Evolutionary conservation across 2,797 vertebrate species (phyloP).

Genomic region (Podarcis siculus): DNA sequence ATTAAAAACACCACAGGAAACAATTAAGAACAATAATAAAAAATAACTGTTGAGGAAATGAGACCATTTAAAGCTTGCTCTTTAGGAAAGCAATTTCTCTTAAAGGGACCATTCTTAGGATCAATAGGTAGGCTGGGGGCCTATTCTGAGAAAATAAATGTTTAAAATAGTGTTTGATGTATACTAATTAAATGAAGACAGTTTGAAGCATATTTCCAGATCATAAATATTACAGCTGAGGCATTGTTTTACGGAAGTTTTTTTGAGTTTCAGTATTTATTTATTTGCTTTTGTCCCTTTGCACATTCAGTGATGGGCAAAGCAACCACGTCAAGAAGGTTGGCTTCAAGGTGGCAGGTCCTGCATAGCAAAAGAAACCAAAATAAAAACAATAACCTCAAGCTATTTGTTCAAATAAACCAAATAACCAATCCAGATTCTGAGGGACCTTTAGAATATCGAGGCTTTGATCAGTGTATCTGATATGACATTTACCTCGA

Average conservation of each 20-base stretch:
- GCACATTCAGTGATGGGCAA: neutral
- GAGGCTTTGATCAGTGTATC: slow-evolving; percentile 34
- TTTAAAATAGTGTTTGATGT: neutral
- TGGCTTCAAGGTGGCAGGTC: slow-evolving; percentile 16
- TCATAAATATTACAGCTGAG: neutral
- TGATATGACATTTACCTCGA: slow-evolving; percentile 36
- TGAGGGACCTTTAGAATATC: slow-evolving; percentile 43
- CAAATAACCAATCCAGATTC: slow-evolving; percentile 35
- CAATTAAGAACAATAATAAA: slow-evolving; percentile 24
- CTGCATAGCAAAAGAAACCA: slow-evolving; percentile 35
- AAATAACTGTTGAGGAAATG: neutral
- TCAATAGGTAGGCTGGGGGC: neutral
- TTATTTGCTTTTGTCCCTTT: neutral
- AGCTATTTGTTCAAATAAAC: slow-evolving; percentile 41
- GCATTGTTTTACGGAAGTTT: neutral
- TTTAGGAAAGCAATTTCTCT: neutral
- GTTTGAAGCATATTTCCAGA: neutral
- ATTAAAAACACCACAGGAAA: neutral
- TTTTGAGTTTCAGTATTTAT: neutral
- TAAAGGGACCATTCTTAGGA: neutral
- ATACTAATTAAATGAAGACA: neutral
- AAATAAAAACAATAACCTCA: slow-evolving; percentile 40
- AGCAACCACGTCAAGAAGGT: slow-evolving; percentile 23
- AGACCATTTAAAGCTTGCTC: neutral
- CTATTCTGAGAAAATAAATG: neutral